A percentile compares a stretch with the other conserved stretches of the same genome.
Evolutionary conservation across 1,140 invertebrate species (phyloP).

Genomic region (Euura saliciscinereae): DNA sequence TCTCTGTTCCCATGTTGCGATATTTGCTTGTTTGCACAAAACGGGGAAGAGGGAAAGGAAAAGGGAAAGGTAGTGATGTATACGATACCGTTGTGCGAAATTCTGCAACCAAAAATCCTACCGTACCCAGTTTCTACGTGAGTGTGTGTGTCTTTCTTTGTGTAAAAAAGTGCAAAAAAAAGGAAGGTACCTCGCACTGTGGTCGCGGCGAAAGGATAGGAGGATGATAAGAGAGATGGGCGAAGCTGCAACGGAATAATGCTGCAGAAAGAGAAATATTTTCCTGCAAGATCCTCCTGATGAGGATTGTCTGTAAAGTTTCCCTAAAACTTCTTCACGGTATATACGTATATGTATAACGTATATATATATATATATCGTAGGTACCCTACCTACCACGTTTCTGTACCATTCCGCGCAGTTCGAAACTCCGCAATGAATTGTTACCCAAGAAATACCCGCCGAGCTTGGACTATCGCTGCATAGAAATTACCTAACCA

Average conservation of each 20-base stretch:
- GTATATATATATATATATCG: too few species aligned
- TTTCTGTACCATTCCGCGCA: too few species aligned
- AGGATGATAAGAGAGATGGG: too few species aligned
- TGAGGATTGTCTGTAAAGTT: slow-evolving; percentile 15
- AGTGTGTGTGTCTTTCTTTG: neutral
- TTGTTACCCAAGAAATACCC: neutral
- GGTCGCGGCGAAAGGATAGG: neutral
- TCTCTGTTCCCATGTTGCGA: neutral
- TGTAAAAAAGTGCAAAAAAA: neutral
- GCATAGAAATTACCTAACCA: neutral
- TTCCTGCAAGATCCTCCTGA: slow-evolving; percentile 4
- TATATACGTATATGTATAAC: neutral
- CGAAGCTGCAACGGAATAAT: neutral
- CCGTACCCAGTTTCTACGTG: too few species aligned
- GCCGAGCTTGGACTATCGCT: neutral
- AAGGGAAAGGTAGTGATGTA: neutral
- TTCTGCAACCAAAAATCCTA: neutral
- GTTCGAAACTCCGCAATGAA: neutral
- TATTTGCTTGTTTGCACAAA: slow-evolving; percentile 4
- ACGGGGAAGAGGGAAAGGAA: neutral
- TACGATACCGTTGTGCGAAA: neutral
- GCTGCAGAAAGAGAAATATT: neutral
- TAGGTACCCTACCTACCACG: too few species aligned
- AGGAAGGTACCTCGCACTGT: neutral
- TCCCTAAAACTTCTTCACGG: neutral